Base-by-base conservation (phyloP, 2,797 vertebrate species). In the Scarus forsteni region DNA sequence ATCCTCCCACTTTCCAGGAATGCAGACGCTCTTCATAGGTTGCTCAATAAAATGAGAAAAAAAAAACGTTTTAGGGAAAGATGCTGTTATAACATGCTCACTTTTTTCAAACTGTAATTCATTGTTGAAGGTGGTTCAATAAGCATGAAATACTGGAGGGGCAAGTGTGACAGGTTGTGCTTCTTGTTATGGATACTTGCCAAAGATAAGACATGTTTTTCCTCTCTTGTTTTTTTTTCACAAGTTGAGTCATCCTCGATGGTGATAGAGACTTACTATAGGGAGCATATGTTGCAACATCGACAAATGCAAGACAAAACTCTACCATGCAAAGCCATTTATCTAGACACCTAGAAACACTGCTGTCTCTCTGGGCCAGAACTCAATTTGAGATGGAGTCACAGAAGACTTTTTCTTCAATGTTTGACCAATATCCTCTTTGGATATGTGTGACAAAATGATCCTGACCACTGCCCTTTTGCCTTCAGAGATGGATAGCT, bases 1-100 rank as follows among this genome's bases (percentile, higher is more conserved):
- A 27, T 53, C 78, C 74, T 73, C 79, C 73, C 69, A 62, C 59
- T 68, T 83, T 80, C 75, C 77, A 85, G 68, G 44, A 88, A 89
- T 45, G 48, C 27, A 38, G 53, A 51, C 39, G 5, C 42, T 45
- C 48, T 70, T 65, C 6, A n/a, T 18, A 19, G 34, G 43, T 88
- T 88, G 66, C 74, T 75, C 77, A 84, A 75, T 79, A 61, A 61
- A 52, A 27, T 27, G 27, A 27, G 71, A 38, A 82, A 75, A 77
- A 64, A 64, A 49, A 75, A 40, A 60, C 3, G 15, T 7, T 9
- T 4, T 43, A 6, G 46, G 34, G 40, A 73, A 7, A 34, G 18
- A 7, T 27, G 35, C n/a, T 57, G 18, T 38, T 15, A 35, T 67
- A 7, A 10, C 9, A 10, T 39, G 9, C 5, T 1, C 6, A 3